A percentile compares a stretch with the other conserved stretches of the same genome.
Evolutionary conservation across 2,797 vertebrate species (phyloP).

Genomic region (Xiphophorus birchmanni): DNA sequence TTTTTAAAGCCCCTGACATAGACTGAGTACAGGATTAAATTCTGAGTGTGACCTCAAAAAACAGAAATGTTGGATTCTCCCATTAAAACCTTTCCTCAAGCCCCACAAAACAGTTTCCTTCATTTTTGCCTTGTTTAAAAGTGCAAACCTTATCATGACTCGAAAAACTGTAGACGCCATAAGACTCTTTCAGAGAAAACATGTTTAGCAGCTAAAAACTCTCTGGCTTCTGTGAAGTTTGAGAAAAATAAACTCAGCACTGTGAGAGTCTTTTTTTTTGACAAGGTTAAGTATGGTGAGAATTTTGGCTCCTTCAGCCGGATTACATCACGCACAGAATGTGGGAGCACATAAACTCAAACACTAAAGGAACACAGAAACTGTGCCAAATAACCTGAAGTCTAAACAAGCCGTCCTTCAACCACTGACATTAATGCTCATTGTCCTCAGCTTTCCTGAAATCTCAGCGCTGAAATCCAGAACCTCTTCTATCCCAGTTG

Average conservation of each 20-base stretch:
- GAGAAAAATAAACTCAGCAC: slow-evolving; percentile 7
- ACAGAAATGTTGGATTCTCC: not conserved
- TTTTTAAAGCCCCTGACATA: not conserved
- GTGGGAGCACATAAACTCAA: slow-evolving; percentile 2
- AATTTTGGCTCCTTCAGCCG: slow-evolving; percentile 14
- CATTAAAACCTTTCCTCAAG: slow-evolving; percentile 2
- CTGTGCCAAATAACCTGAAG: not conserved
- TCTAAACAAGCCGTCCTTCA: not conserved
- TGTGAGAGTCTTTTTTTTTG: slow-evolving; percentile 4
- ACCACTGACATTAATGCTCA: not conserved
- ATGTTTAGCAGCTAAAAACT: slow-evolving; percentile 7
- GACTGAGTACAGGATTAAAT: not conserved
- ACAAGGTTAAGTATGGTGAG: slow-evolving; percentile 14
- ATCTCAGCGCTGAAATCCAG: not conserved
- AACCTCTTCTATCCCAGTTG: not conserved
- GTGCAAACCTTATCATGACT: slow-evolving; percentile 14
- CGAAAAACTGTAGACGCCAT: not conserved
- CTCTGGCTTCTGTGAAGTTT: slow-evolving; percentile 12
- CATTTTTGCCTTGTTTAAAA: slow-evolving; percentile 1
- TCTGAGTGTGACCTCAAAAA: slow-evolving; percentile 2
- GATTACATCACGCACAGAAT: slow-evolving; percentile 10
- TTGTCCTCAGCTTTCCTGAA: not conserved
- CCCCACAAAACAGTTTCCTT: not conserved
- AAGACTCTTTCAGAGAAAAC: slow-evolving; percentile 15
- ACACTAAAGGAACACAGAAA: not conserved